Evolutionary conservation across 2,113 vertebrate genomes (phyloP).

Genomic region (Montifringilla adamsi): DNA sequence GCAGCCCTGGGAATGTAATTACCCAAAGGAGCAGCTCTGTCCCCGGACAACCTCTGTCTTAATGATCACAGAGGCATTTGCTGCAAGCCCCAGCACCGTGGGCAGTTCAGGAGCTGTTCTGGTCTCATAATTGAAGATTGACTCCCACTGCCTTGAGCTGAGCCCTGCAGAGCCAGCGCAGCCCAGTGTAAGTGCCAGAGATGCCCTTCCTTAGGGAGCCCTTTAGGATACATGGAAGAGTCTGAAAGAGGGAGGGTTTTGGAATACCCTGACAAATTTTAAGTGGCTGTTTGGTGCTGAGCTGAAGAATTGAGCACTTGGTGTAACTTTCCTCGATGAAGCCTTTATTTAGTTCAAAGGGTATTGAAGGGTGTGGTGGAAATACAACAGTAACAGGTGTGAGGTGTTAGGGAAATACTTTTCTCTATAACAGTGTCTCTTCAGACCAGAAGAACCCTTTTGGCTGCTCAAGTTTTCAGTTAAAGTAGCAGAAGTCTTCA

Average conservation of each 20-base stretch:
- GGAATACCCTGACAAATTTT: background rate
- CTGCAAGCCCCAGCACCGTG: background rate
- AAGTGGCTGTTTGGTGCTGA: background rate
- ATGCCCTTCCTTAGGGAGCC: background rate
- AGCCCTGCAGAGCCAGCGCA: background rate
- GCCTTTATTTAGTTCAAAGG: background rate
- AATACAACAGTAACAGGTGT: background rate
- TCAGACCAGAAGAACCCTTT: background rate
- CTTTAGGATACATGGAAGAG: background rate
- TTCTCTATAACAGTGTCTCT: background rate
- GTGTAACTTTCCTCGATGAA: background rate
- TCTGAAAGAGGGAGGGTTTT: background rate
- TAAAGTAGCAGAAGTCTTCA: background rate
- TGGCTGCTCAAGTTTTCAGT: background rate
- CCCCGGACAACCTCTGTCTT: background rate
- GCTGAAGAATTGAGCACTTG: background rate
- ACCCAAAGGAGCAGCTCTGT: background rate
- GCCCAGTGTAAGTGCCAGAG: background rate
- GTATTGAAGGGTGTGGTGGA: background rate
- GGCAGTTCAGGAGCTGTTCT: background rate
- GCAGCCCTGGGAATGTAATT: background rate
- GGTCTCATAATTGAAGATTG: background rate
- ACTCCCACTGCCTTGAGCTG: background rate
- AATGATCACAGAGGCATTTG: conserved; percentile 5
- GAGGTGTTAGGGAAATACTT: background rate